Evolutionary conservation across 2,113 vertebrate species (phyloP).

Genomic region (Caranx melampygus): DNA sequence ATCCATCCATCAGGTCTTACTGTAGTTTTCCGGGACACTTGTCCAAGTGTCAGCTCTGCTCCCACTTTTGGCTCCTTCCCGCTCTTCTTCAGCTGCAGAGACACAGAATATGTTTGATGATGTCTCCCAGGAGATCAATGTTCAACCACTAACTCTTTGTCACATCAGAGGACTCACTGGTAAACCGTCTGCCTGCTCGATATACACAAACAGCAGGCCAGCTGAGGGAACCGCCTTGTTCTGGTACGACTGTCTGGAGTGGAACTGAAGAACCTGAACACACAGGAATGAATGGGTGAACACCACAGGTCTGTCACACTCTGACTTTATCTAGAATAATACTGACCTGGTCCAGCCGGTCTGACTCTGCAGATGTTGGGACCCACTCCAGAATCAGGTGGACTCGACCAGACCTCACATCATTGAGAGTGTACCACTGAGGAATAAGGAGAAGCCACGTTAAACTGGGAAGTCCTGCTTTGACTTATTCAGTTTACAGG

Average conservation of each 20-base stretch:
- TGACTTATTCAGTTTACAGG: background rate
- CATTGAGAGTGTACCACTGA: constrained; percentile 90
- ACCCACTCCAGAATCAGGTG: constrained; percentile 90
- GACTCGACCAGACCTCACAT: constrained; percentile 89
- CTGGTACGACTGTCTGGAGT: constrained; percentile 84
- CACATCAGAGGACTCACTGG: constrained; percentile 82
- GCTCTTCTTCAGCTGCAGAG: constrained; percentile 88
- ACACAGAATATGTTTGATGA: constrained; percentile 8
- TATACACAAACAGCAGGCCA: constrained; percentile 87
- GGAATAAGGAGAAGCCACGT: constrained; percentile 11
- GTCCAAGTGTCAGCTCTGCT: constrained; percentile 82
- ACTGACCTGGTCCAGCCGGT: constrained; percentile 87
- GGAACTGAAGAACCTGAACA: constrained; percentile 85
- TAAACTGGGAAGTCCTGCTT: background rate
- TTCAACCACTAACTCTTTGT: background rate
- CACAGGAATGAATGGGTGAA: background rate
- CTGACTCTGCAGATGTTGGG: constrained; percentile 74
- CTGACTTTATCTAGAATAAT: background rate
- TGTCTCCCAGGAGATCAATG: background rate
- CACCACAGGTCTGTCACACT: background rate
- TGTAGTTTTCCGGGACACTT: constrained; percentile 86
- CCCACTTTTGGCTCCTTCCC: constrained; percentile 88
- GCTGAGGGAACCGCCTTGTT: constrained; percentile 87
- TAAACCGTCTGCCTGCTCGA: constrained; percentile 87
- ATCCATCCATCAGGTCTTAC: constrained; percentile 70